Evolutionary conservation across 2,888 invertebrate species (phyloP).

Genomic region (Sepiola atlantica): DNA sequence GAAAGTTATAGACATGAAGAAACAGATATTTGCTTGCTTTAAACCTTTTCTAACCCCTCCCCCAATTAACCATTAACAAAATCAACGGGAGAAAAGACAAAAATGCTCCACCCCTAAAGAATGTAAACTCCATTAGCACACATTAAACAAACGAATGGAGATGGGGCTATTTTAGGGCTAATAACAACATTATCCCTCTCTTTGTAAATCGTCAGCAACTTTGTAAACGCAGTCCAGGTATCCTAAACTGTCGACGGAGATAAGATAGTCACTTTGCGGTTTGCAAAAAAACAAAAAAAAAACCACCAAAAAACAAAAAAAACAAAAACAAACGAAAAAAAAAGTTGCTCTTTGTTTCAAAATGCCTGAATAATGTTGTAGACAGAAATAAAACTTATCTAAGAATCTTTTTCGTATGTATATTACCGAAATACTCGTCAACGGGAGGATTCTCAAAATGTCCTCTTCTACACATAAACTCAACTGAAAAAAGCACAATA

Average conservation of each 20-base stretch:
- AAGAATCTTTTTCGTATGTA: too few species aligned
- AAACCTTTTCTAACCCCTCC: neutral
- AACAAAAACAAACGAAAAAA: too few species aligned
- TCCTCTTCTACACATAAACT: too few species aligned
- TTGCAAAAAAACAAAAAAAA: too few species aligned
- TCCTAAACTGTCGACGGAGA: neutral
- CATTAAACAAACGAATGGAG: neutral
- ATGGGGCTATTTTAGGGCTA: neutral
- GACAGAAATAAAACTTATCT: neutral
- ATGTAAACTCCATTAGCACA: neutral
- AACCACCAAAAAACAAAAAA: too few species aligned
- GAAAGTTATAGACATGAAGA: neutral
- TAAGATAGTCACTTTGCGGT: neutral
- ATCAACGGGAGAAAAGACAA: neutral
- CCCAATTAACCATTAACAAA: neutral
- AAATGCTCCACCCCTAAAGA: neutral
- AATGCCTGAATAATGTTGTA: neutral
- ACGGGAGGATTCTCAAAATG: too few species aligned
- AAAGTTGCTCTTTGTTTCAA: neutral
- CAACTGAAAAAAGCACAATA: too few species aligned
- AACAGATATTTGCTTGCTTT: neutral
- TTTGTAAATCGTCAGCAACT: neutral
- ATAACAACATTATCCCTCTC: neutral
- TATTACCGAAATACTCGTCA: too few species aligned
- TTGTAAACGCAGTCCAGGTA: neutral